Conservation (phyloP, 2,888 invertebrate genomes). For the Trimorus sp. region DNA sequence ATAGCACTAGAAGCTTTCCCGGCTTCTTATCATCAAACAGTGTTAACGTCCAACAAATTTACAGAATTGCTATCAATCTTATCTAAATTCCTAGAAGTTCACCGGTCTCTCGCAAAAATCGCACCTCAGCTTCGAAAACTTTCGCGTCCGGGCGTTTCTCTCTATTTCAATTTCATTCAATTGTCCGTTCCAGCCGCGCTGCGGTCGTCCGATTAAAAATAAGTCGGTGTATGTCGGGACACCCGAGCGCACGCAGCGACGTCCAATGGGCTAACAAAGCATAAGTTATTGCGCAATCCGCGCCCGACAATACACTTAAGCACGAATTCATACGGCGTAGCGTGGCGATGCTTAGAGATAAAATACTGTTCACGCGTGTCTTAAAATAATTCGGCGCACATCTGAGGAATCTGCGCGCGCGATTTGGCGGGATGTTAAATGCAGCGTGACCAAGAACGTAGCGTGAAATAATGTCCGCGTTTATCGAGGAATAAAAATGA, state of each 20-base stretch:
- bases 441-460: slow-evolving; percentile 47
- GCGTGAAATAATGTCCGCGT: slow-evolving; percentile 57
- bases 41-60: too few species aligned
- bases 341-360: slow-evolving; percentile 48
- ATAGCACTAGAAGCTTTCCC: too few species aligned
- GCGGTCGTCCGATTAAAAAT: too few species aligned
- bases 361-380: slow-evolving; percentile 51
- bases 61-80: too few species aligned
- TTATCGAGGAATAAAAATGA: slow-evolving; percentile 54
- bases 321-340: slow-evolving; percentile 38
- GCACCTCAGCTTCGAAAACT: too few species aligned
- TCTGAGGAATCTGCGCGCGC: slow-evolving; percentile 46
- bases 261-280: slow-evolving; percentile 34
- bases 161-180: too few species aligned
- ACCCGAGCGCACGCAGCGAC: not conserved
- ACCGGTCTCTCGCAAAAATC: too few species aligned
- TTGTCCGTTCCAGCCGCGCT: too few species aligned
- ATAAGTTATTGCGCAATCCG: slow-evolving; percentile 30
- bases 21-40: too few species aligned
- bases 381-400: slow-evolving; percentile 50
- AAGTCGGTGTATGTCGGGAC: too few species aligned
- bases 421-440: slow-evolving; percentile 45
- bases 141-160: too few species aligned
- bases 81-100: too few species aligned
- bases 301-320: slow-evolving; percentile 22